Evolutionary conservation across 2,797 vertebrate species (phyloP).

Genomic region (Vespertilio murinus): DNA sequence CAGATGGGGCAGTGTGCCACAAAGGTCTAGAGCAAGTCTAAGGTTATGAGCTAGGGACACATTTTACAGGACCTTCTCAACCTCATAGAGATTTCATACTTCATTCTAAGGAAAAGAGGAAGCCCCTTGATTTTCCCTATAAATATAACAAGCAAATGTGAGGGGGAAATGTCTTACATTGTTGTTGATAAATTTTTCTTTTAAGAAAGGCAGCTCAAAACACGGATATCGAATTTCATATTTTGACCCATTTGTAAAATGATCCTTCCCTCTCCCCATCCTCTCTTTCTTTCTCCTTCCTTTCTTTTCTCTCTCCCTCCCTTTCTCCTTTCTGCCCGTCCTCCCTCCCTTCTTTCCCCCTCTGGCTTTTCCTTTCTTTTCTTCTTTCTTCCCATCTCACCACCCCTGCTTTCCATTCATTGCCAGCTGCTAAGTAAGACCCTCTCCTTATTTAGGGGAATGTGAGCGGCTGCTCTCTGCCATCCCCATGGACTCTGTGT

Average conservation of each 20-base stretch:
- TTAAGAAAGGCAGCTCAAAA: neutral
- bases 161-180: neutral
- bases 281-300: neutral
- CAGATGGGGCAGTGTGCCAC: too few species aligned
- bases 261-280: neutral
- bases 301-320: neutral
- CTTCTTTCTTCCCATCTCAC: neutral
- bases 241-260: neutral
- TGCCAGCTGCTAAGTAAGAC: conserved; percentile 35
- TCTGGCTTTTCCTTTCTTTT: neutral
- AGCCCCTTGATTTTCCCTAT: neutral
- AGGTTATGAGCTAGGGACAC: neutral
- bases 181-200: neutral
- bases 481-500: conserved; percentile 55
- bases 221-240: neutral
- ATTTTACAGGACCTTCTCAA: neutral
- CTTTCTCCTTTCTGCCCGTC: too few species aligned
- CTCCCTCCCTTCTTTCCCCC: too few species aligned
- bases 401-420: neutral
- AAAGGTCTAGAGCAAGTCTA: neutral
- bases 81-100: neutral
- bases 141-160: neutral
- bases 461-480: neutral
- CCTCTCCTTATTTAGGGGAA: neutral
- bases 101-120: neutral